phyloP scores from a whole-genome alignment of 2,888 invertebrate genomes.

The Xestoiulus laeticollis region DNA sequence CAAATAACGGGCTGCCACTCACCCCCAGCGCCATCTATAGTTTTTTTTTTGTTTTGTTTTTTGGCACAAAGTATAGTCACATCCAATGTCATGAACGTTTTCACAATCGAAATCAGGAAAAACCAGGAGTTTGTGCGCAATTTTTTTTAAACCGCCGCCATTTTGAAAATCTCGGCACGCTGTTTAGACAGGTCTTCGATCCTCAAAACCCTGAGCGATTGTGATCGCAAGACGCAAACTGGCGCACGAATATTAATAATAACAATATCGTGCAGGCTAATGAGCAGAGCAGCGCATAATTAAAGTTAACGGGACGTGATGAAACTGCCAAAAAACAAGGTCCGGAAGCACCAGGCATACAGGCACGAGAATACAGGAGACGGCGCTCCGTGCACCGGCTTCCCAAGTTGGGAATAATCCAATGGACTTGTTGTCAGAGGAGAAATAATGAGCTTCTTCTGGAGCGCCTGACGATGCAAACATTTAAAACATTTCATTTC shows the following conservation, averaged over 20 bases:
- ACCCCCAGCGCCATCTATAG: too few species aligned
- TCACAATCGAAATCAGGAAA: too few species aligned
- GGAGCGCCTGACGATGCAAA: neutral
- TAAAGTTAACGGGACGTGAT: slow-evolving; percentile 1
- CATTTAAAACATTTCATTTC: slow-evolving; percentile 2
- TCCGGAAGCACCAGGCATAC: neutral
- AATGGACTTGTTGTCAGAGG: neutral
- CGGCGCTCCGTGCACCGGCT: neutral
- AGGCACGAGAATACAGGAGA: neutral
- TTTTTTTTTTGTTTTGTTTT: too few species aligned
- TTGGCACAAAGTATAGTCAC: too few species aligned
- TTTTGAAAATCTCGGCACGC: neutral
- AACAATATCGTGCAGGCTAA: neutral
- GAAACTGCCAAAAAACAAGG: neutral
- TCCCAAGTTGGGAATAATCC: neutral
- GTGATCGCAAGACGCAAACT: neutral
- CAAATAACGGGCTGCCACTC: too few species aligned
- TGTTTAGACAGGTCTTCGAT: neutral
- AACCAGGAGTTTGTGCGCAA: too few species aligned
- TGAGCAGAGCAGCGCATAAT: neutral
- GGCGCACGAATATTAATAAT: too few species aligned
- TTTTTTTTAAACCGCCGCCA: neutral
- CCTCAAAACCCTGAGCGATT: neutral
- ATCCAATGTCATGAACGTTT: too few species aligned
- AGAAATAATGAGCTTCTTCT: neutral